Conservation (phyloP, 2,797 vertebrate species). For the Alcedo quadribrachys region DNA sequence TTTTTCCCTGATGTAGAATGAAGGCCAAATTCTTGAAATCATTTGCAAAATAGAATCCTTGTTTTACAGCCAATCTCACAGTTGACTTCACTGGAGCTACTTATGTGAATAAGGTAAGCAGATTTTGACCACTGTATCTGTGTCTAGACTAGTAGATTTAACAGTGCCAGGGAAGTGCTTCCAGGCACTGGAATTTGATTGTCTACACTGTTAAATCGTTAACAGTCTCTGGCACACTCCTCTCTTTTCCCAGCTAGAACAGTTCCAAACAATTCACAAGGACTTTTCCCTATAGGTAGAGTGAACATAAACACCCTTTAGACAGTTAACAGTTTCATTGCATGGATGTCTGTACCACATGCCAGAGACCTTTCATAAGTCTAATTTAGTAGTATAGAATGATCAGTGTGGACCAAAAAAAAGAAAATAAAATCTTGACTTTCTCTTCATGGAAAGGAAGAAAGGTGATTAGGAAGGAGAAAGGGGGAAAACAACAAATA, state of each 20-base stretch:
- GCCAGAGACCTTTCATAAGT: not conserved
- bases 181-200: conserved; percentile 28
- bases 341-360: not conserved
- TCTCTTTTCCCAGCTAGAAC: not conserved
- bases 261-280: not conserved
- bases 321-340: not conserved
- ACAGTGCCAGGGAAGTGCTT: not conserved
- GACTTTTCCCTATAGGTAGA: not conserved
- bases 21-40: conserved; percentile 43
- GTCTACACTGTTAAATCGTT: not conserved
- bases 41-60: conserved; percentile 35
- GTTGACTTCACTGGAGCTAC: conserved; percentile 47
- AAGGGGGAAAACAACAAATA: not conserved
- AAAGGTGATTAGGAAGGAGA: not conserved
- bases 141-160: conserved; percentile 10
- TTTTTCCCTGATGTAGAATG: not conserved
- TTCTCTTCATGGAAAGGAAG: not conserved
- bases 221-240: not conserved
- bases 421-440: not conserved
- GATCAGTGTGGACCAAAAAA: not conserved
- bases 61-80: conserved; percentile 55
- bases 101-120: not conserved
- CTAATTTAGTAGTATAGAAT: not conserved
- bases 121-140: conserved; percentile 39
- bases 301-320: not conserved